Evolutionary conservation across 2,888 invertebrate genomes (phyloP).

Genomic region (Matsumyia berberina): DNA sequence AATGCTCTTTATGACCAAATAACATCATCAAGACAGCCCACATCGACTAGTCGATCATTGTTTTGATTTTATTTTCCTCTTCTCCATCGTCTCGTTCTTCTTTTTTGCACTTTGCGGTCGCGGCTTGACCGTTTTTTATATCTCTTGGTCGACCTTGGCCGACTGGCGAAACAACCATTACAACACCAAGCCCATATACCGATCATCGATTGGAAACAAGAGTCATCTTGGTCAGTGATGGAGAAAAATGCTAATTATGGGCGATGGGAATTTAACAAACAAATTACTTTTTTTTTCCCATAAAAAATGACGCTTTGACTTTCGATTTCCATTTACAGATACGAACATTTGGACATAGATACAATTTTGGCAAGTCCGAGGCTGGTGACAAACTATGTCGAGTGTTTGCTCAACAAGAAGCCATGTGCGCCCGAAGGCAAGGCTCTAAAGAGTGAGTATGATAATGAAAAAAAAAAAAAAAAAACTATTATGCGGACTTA

Average conservation of each 20-base stretch:
- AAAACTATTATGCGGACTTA: no score
- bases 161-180: slow-evolving; percentile 62
- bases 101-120: slow-evolving; percentile 7
- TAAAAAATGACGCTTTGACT: slow-evolving; percentile 3
- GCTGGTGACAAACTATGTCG: slow-evolving; percentile 89
- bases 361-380: slow-evolving; percentile 88
- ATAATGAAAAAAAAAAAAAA: slow-evolving; percentile 26
- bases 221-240: slow-evolving; percentile 46
- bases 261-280: slow-evolving; percentile 21
- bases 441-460: slow-evolving; percentile 89
- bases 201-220: slow-evolving; percentile 52
- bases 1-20: slow-evolving; percentile 25
- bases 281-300: slow-evolving; percentile 29
- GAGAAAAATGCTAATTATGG: slow-evolving; percentile 34
- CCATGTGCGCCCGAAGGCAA: slow-evolving; percentile 90
- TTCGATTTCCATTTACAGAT: slow-evolving; percentile 83
- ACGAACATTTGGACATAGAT: slow-evolving; percentile 89
- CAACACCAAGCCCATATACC: slow-evolving; percentile 40
- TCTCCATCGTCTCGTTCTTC: slow-evolving; percentile 2
- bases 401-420: slow-evolving; percentile 88
- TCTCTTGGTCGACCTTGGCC: slow-evolving; percentile 70
- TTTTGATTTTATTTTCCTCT: slow-evolving; percentile 7
- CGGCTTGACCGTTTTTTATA: slow-evolving; percentile 14
- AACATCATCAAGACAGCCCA: slow-evolving; percentile 25
- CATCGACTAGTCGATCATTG: slow-evolving; percentile 3